Evolutionary conservation across 2,888 invertebrate genomes (phyloP).

Genomic region (Hedychridium roseum): DNA sequence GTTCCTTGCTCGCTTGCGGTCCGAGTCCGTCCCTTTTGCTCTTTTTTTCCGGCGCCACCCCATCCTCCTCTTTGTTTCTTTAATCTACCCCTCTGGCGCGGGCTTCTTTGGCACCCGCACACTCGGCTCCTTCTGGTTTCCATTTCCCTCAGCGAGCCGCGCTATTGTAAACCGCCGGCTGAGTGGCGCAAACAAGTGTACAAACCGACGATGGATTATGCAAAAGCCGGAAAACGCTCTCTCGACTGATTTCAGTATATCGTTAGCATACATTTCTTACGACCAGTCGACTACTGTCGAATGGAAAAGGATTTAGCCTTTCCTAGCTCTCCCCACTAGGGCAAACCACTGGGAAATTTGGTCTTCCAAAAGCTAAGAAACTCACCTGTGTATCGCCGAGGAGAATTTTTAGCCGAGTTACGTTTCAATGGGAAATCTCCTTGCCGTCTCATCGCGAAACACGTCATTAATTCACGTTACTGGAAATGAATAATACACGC

Average conservation of each 20-base stretch:
- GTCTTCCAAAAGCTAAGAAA: too few relatives aligned
- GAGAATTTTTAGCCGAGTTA: too few relatives aligned
- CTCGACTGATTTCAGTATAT: conserved; percentile 16
- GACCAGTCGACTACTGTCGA: conserved; percentile 1
- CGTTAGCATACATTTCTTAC: conserved; percentile 13
- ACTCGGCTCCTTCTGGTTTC: not conserved
- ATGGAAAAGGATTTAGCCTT: conserved; percentile 15
- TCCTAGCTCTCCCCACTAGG: too few relatives aligned
- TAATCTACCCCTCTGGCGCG: conserved; percentile 2
- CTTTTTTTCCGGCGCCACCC: conserved; percentile 2
- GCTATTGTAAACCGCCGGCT: conserved; percentile 13
- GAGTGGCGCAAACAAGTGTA: conserved; percentile 30
- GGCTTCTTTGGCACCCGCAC: too few relatives aligned
- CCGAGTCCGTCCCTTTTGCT: conserved; percentile 12
- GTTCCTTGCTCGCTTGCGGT: conserved; percentile 14
- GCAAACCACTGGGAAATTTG: too few relatives aligned
- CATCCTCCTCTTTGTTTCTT: not conserved
- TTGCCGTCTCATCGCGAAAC: too few relatives aligned
- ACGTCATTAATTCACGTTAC: too few relatives aligned
- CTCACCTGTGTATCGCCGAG: too few relatives aligned
- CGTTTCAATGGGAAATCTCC: too few relatives aligned
- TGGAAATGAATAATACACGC: too few relatives aligned
- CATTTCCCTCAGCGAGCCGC: not conserved
- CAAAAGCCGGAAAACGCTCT: conserved; percentile 20
- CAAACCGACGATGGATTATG: conserved; percentile 36